These are phyloP conservation scores for Parazoanthus darwini DNA, from an alignment of 92 coral and sea anemone species.

Conservation along the genomic window DNA sequence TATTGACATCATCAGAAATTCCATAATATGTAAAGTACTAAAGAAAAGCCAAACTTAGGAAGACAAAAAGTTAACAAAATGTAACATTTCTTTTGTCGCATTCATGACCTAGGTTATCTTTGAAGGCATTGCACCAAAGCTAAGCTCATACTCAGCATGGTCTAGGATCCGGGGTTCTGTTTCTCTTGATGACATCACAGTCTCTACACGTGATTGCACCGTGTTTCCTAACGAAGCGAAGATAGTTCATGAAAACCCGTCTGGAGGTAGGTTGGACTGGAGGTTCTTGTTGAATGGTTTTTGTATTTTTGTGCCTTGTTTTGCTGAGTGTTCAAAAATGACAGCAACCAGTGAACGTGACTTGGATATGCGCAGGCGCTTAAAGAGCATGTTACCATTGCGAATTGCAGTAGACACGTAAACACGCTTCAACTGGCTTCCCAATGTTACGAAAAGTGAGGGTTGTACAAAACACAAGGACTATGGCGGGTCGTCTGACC, in stretches of 20 bases:
- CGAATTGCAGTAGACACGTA: no score
- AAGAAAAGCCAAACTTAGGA: no score
- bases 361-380: neutral
- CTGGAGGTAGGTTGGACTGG: neutral
- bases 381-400: no score
- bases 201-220: neutral
- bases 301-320: no score
- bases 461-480: no score
- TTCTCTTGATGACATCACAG: slow-evolving; percentile 28
- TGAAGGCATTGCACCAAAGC: slow-evolving; percentile 24
- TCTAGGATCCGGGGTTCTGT: neutral
- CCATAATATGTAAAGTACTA: no score
- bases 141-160: neutral
- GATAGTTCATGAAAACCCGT: neutral
- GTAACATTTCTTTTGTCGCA: neutral
- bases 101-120: slow-evolving; percentile 13
- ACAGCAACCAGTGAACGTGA: neutral
- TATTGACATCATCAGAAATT: no score
- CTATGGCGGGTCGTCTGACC: no score
- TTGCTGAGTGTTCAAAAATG: no score
- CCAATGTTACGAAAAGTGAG: no score
- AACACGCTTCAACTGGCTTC: no score
- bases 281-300: no score
- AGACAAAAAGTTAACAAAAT: neutral
- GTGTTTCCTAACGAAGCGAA: slow-evolving; percentile 1